Evolutionary conservation across 2,113 vertebrate genomes (phyloP), one percentile per base, ranked within the genome.

Genomic region (Hyla sarda): DNA sequence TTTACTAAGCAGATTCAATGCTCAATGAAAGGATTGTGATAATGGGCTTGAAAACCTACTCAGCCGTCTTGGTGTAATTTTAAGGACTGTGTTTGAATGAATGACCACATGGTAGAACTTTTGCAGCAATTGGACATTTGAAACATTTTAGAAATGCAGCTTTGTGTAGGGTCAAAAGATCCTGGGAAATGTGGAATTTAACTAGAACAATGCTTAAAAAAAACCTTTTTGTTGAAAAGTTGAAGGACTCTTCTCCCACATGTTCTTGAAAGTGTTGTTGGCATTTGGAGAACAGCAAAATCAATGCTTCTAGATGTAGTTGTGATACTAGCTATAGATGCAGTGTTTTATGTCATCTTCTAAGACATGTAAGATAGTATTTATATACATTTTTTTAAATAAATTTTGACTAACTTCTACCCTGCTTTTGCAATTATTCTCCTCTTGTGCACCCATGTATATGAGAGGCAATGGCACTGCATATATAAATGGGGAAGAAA

Each of bases 111-210:
- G 17, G 47, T 54, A 52, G 74, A 54, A 52, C 74, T 17, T 77
- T 54, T 17, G 25, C 28, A 32, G 48, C 16, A 72, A 37, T 56
- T 16, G 47, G 7, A 76, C 37, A 75, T 69, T 75, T 19, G 37
- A 54, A 48, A 56, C 12, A 25, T 84, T 83, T 56, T 65, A 76
- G 72, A 84, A 84, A 75, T 23, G 12, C 73, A 65, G 23, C 71
- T 62, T 74, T 45, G 56, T 60, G 17, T 32, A 19, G 50, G 84
- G 76, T 86, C 77, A 86, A 81, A 86, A 86, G 65, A 86, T 62
- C 76, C 77, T 86, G 84, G 84, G 84, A 80, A 85, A 72, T 48
- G 65, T 73, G 69, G 67, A 71, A 45, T 86, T n/a, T 69, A 25
- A 47, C 67, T 58, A 73, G 52, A 81, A 86, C 84, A 86, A 73